A percentile compares a stretch with the other conserved stretches of the same genome.
Evolutionary conservation across 2,797 vertebrate genomes (phyloP).

Genomic region (Pangasius mekongensis): DNA sequence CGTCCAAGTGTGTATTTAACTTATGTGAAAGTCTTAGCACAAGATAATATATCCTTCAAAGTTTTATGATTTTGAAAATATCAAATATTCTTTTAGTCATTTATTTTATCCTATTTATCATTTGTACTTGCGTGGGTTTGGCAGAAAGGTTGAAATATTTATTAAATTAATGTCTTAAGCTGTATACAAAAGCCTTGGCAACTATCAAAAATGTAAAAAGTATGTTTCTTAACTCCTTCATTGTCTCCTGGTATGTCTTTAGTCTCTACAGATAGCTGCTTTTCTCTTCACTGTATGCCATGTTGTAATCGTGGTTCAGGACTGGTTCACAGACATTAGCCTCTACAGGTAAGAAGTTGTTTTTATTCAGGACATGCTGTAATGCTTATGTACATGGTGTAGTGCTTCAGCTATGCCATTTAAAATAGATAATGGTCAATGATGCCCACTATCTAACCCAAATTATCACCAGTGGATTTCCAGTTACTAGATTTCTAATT

Average conservation of each 20-base stretch:
- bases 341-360: conserved; percentile 79
- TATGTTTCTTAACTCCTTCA: neutral
- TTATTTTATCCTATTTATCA: neutral
- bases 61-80: neutral
- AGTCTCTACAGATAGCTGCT: conserved; percentile 91
- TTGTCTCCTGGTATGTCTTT: conserved; percentile 18
- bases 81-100: neutral
- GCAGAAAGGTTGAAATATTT: neutral
- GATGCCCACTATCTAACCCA: neutral
- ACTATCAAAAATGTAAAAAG: neutral
- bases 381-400: neutral
- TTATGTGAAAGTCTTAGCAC: neutral
- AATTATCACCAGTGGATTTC: neutral
- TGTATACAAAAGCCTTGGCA: neutral
- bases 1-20: neutral
- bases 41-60: neutral
- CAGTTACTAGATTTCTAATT: neutral
- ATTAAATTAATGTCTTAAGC: neutral
- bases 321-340: conserved; percentile 91
- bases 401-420: neutral
- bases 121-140: neutral
- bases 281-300: conserved; percentile 94
- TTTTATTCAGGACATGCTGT: neutral
- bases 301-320: conserved; percentile 89
- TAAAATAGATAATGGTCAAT: neutral